Evolutionary conservation across 1,140 invertebrate species (phyloP), one percentile per base, ranked within the genome.

Genomic region (Nixonia krombeini): DNA sequence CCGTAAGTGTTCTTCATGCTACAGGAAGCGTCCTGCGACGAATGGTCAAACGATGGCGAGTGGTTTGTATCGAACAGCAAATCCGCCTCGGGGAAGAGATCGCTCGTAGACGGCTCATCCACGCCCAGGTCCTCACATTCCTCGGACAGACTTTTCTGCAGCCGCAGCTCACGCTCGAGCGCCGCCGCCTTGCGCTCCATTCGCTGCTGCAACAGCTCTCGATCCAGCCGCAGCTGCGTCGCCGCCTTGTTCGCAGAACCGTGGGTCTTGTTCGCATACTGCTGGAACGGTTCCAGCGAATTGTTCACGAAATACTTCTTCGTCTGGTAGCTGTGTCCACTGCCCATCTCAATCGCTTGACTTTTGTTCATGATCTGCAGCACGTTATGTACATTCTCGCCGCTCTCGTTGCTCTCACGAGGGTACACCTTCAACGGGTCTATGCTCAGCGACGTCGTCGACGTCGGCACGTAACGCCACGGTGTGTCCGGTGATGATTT

Each of bases 91-190:
- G 92, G 92, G 78, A 92, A 92, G 17, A 92, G 79, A 70, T 93
- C 92, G 52, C 90, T 91, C 0, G 91, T 90, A 33, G 90, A 92
- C 0, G 91, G 91, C 28, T 91, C 91, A 61, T 92, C 91, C 6
- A 93, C 91, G 8, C 91, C 91, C 1, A 92, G 79, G 74, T 92
- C 91, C 70, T 92, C 91, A 75, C 91, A 92, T 73, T 93, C 91
- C 72, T 92, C 91, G 0, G 90, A 91, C 4, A 92, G 75, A 23
- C 90, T 91, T 76, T 92, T 92, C 80, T 92, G 88, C 1, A 88
- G 73, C 33, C 83, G 82, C 16, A 89, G 62, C 70, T 89, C 88
- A n/a, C 87, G 79, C 62, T 90, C 88, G 1, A 89, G 72, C 1
- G 86, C 86, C 0, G 86, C 85, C 21, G 86, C 79, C 63, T 87